Base-by-base conservation (phyloP, 2,888 invertebrate genomes). In the Apamea epomidion region DNA sequence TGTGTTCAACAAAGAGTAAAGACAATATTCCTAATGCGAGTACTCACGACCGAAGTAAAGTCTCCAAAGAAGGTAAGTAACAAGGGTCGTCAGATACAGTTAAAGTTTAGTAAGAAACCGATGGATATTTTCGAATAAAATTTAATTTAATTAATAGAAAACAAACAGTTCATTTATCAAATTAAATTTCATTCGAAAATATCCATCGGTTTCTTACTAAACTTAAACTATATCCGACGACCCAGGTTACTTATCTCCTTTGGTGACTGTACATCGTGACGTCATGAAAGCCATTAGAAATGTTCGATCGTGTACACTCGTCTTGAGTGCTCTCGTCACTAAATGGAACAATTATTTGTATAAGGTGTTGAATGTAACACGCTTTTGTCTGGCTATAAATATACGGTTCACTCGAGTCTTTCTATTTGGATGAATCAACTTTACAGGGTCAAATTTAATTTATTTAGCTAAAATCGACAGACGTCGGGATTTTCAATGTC, bases 261-360 rank as follows among this genome's bases (percentile, higher is more conserved):
- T 42, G 42, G 42, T 42, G 42, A 42, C 42, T 42, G 42, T 42
- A 42, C 60, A 75, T 37, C n/a, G 67, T 85, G 87, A 81, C 87
- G 81, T 85, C 87, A 86, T 60, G 69, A 80, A 85, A 80, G 58
- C 87, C 87, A 85, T 85, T 85, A 86, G 72, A 85, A 65, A 73
- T 85, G 75, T 83, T 83, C 80, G 75, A 85, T 75, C 83, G 77
- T 85, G 80, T 78, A 78, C 73, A 86, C 84, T 80, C 64, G 58
- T 54, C 75, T 73, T 78, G 74, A 85, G 87, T 86, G 86, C 80
- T 83, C 77, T 78, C 70, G 83, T 71, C 37, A 76, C 77, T 79
- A 78, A 86, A 83, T 77, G 80, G 75, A 73, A 80, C 75, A 83
- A 80, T 78, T 86, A 85, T 83, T 85, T 85, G 83, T 78, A 14